Evolutionary conservation across 2,888 invertebrate species (phyloP).

Genomic region (Eutolmus rufibarbis): DNA sequence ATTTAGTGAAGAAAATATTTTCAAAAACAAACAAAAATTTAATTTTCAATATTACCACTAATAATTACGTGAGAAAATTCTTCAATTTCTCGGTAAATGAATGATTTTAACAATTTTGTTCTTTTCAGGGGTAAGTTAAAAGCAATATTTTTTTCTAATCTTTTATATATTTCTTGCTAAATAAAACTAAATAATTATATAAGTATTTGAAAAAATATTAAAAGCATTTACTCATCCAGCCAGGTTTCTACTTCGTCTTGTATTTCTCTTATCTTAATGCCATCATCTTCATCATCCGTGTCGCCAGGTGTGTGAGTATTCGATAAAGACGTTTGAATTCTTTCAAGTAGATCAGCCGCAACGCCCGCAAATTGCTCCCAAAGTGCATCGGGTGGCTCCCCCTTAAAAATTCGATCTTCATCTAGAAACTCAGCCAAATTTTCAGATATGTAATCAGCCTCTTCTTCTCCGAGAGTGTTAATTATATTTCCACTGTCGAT

Average conservation of each 20-base stretch:
- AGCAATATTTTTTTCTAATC: background rate
- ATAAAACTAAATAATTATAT: background rate
- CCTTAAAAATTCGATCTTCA: slow-evolving; percentile 67
- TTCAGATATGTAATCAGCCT: slow-evolving; percentile 66
- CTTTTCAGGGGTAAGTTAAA: background rate
- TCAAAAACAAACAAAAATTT: no score
- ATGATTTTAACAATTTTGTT: background rate
- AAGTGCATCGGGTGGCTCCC: slow-evolving; percentile 54
- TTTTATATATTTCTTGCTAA: background rate
- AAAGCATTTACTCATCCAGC: background rate
- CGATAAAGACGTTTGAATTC: slow-evolving; percentile 56
- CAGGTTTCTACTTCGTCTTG: background rate
- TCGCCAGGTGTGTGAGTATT: slow-evolving; percentile 44
- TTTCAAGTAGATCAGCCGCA: slow-evolving; percentile 75
- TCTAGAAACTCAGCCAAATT: slow-evolving; percentile 67
- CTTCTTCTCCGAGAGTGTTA: slow-evolving; percentile 63
- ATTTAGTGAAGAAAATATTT: no score
- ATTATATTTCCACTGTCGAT: slow-evolving; percentile 65
- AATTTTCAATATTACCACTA: no score
- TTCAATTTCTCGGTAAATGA: no score
- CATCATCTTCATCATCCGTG: slow-evolving; percentile 47
- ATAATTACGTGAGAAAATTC: no score
- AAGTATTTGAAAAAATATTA: background rate
- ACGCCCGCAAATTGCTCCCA: slow-evolving; percentile 82
- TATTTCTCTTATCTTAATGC: slow-evolving; percentile 31